These are phyloP conservation scores for Balaeniceps rex DNA, from an alignment of 2,113 vertebrate genomes.

Conservation along the genomic window DNA sequence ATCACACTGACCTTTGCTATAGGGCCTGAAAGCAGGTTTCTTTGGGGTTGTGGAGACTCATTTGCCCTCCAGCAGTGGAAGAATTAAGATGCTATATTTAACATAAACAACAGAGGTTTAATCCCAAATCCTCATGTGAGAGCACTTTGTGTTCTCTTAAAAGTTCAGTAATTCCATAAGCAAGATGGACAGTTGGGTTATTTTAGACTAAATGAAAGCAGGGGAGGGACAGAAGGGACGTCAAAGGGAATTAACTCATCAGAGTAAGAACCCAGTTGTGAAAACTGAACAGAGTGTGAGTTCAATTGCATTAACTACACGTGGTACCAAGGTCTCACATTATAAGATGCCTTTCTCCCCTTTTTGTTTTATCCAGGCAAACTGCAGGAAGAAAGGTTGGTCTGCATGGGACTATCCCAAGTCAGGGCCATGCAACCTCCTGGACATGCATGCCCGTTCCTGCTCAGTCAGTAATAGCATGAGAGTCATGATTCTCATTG, in stretches of 20 bases:
- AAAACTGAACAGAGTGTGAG: slow-evolving; percentile 13
- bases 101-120: slow-evolving; percentile 54
- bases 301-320: slow-evolving; percentile 16
- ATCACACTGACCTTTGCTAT: slow-evolving; percentile 10
- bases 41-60: slow-evolving; percentile 2
- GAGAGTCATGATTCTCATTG: not conserved
- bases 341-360: not conserved
- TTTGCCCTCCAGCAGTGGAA: slow-evolving; percentile 45
- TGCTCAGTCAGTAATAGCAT: not conserved
- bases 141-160: slow-evolving; percentile 52
- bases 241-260: slow-evolving; percentile 46
- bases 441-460: not conserved
- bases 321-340: not conserved
- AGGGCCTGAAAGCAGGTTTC: slow-evolving; percentile 19
- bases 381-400: not conserved
- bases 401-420: not conserved
- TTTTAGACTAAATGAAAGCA: slow-evolving; percentile 11
- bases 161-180: slow-evolving; percentile 63
- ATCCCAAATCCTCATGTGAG: slow-evolving; percentile 53
- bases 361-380: not conserved
- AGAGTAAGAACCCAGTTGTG: not conserved
- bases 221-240: not conserved
- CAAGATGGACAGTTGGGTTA: slow-evolving; percentile 53
- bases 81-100: slow-evolving; percentile 58
- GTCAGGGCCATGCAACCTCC: not conserved